These are phyloP conservation scores for Mormyrus iriodes DNA, from an alignment of 2,113 vertebrate genomes.

Conservation along the genomic window DNA sequence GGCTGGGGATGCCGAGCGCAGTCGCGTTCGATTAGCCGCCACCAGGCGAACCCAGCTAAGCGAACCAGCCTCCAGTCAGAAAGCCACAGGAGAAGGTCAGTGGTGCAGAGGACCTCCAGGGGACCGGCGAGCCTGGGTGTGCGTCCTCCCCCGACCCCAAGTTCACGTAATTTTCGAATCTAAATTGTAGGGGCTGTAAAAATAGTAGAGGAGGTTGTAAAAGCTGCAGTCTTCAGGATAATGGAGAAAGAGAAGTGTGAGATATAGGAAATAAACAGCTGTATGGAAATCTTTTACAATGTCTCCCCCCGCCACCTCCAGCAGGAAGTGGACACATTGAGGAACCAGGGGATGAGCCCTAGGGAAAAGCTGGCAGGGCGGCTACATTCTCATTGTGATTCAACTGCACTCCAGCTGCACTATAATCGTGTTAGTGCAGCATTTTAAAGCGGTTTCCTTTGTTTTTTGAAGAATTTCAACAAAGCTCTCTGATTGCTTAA, in stretches of 20 bases:
- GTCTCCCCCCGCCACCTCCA: slow-evolving; percentile 46
- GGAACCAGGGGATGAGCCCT: background rate
- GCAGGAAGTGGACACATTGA: background rate
- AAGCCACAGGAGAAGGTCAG: background rate
- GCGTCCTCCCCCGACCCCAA: background rate
- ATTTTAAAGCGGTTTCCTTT: background rate
- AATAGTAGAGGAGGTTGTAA: slow-evolving; percentile 26
- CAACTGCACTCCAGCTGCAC: background rate
- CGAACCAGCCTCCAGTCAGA: background rate
- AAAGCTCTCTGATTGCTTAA: background rate
- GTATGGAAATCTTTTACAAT: slow-evolving; percentile 63
- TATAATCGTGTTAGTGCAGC: background rate
- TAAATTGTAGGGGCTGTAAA: background rate
- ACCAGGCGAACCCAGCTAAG: background rate
- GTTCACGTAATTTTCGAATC: background rate
- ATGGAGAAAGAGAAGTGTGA: slow-evolving; percentile 37
- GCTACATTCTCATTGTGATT: background rate
- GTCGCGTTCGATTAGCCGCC: background rate
- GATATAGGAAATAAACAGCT: slow-evolving; percentile 51
- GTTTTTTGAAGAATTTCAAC: background rate
- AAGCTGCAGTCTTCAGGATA: slow-evolving; percentile 45
- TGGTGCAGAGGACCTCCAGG: background rate
- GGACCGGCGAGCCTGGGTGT: background rate
- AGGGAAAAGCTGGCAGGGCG: background rate
- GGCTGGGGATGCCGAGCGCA: background rate